These are phyloP conservation scores for Anolis carolinensis DNA, from an alignment of 2,113 vertebrate species.

Conservation along the genomic window DNA sequence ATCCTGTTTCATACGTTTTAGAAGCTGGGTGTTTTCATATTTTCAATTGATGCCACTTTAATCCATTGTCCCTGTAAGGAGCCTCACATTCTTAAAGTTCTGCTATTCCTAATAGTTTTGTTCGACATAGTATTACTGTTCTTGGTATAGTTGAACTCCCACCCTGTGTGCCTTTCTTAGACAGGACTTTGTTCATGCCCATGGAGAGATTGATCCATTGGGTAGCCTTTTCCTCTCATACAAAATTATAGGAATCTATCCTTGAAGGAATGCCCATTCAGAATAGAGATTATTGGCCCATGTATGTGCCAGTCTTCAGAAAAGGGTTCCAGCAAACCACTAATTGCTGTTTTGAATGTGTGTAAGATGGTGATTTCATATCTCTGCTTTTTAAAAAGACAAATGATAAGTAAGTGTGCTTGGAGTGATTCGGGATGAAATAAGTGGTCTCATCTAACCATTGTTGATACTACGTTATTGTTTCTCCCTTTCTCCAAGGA, in stretches of 20 bases:
- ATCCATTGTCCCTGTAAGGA: not conserved
- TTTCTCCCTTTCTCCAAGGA: not conserved
- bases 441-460: not conserved
- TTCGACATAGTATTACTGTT: too few species aligned
- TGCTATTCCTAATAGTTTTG: not conserved
- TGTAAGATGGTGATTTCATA: conserved; percentile 18
- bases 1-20: not conserved
- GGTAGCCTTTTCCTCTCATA: conserved; percentile 36
- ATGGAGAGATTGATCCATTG: conserved; percentile 5
- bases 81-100: not conserved
- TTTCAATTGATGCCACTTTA: not conserved
- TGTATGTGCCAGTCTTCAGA: not conserved
- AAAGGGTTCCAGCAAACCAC: conserved; percentile 12
- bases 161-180: conserved; percentile 20
- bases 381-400: conserved; percentile 22
- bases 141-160: conserved; percentile 5
- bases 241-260: conserved; percentile 36
- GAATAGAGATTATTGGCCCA: conserved; percentile 1
- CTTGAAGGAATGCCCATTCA: conserved; percentile 26
- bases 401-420: not conserved
- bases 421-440: not conserved
- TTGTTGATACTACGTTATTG: not conserved
- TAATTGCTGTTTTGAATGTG: conserved; percentile 37
- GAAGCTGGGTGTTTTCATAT: not conserved
- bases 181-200: not conserved